Evolutionary conservation across 1,140 invertebrate genomes (phyloP).

Genomic region (Ctenoplectra terminalis): DNA sequence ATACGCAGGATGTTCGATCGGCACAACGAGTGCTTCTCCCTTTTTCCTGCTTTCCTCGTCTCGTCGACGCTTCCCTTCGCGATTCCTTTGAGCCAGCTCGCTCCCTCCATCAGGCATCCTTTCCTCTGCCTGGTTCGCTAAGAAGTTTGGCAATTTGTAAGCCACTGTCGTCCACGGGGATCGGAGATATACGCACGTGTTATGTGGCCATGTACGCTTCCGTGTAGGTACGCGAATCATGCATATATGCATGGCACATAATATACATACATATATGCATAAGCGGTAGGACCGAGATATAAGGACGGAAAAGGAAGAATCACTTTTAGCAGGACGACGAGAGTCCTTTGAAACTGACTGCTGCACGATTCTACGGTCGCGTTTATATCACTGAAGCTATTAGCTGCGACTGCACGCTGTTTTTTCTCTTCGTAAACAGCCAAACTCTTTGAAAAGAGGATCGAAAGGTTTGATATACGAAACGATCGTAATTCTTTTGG

Average conservation of each 20-base stretch:
- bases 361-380: background rate
- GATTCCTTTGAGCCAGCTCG: background rate
- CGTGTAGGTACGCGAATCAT: slow-evolving; percentile 32
- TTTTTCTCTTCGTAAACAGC: slow-evolving; percentile 1
- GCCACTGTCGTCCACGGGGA: slow-evolving; percentile 52
- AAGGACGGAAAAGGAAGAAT: slow-evolving; percentile 31
- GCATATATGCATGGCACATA: slow-evolving; percentile 55
- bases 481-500: background rate
- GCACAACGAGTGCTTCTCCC: slow-evolving; percentile 58
- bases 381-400: slow-evolving; percentile 6
- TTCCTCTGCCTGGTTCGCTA: slow-evolving; percentile 32
- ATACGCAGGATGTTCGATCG: slow-evolving; percentile 61
- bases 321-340: slow-evolving; percentile 8
- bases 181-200: slow-evolving; percentile 40
- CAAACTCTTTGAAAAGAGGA: background rate
- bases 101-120: background rate
- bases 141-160: slow-evolving; percentile 68
- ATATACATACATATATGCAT: slow-evolving; percentile 46
- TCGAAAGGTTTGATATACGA: background rate
- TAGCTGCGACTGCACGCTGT: background rate
- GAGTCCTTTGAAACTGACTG: slow-evolving; percentile 34
- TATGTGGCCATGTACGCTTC: slow-evolving; percentile 13
- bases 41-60: slow-evolving; percentile 32
- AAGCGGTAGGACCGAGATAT: slow-evolving; percentile 8
- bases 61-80: slow-evolving; percentile 4